Base-by-base conservation (phyloP, 1,140 invertebrate genomes). In the Sitophilus oryzae region DNA sequence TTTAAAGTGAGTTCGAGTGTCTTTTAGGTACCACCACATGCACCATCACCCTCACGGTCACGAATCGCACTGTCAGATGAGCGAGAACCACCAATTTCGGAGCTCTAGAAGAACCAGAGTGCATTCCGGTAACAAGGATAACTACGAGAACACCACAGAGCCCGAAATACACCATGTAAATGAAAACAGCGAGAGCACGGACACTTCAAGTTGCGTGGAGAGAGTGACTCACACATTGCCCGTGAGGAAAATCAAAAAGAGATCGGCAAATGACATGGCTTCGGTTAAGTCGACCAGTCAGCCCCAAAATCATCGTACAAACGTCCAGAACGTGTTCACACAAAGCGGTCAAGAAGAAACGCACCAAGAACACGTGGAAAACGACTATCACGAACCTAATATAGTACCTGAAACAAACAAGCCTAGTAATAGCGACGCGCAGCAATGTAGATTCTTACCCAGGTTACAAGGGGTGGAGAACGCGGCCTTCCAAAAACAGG, bases 401-500 rank as follows among this genome's bases (percentile, higher is more conserved):
- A n/a, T n/a, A n/a, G 44, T 64, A 47, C 45, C 58, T 19, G 61
- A 68, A 30, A 48, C 40, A 14, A 22, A 44, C 34, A 55, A 49
- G 34, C 36, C 42, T 42, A 61, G 49, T 22, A 38, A 36, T n/a
- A 41, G 35, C 6, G 64, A 67, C 34, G 36, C 20, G 23, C 64
- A 63, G 15, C 59, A 67, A 35, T 69, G 68, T 46, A 52, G 69
- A 18, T 72, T 68, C 45, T 43, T 71, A 9, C 75, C 75, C 18
- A 67, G 72, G 46, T 71, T 78, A 43, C 76, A 78, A 62, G 79
- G 79, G 1, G 82, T 84, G 16, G 82, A 84, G 61, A 85, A 85
- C 60, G 73, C 81, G 1, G 82, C 77, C 1, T 84, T 85, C 60
- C 78, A 80, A 61, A 79, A 77, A 47, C 78, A 79, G 53, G 79